These are phyloP conservation scores for Hypotaenidia okinawae DNA, from an alignment of 2,797 vertebrate genomes.

Conservation along the genomic window DNA sequence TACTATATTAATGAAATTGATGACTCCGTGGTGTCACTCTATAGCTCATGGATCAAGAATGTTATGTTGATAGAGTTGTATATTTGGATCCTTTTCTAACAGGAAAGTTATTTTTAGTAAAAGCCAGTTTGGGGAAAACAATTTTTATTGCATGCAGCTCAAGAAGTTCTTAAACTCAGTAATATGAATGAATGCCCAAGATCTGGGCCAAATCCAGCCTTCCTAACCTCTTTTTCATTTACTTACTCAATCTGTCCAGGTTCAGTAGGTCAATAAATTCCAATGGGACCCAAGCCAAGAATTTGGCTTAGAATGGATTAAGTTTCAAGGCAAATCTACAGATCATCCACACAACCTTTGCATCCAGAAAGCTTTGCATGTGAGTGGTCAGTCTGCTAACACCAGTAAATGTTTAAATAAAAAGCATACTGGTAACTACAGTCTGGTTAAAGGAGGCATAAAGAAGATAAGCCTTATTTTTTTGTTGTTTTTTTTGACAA, in stretches of 20 bases:
- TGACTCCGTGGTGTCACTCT: neutral
- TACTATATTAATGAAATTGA: neutral
- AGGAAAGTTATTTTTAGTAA: neutral
- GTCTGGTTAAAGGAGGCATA: neutral
- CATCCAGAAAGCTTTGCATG: neutral
- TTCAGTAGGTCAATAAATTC: constrained; percentile 64
- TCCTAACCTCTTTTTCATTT: constrained; percentile 39
- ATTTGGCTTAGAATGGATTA: constrained; percentile 54
- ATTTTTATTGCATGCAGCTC: neutral
- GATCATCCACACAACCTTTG: constrained; percentile 29
- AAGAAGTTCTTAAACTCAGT: neutral
- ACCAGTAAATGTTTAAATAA: neutral
- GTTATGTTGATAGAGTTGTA: neutral
- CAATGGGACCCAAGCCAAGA: constrained; percentile 45
- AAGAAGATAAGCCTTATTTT: neutral
- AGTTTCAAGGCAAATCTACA: constrained; percentile 46
- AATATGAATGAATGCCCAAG: constrained; percentile 13
- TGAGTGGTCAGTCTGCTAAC: neutral
- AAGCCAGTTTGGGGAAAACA: neutral
- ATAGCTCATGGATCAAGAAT: neutral
- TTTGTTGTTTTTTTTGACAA: neutral
- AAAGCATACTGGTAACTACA: neutral
- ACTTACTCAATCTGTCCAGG: constrained; percentile 44
- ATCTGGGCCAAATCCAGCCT: constrained; percentile 15
- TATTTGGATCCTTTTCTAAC: neutral